Percentiles rank a stretch among this genome's conserved stretches.
Evolutionary conservation across 2,888 invertebrate genomes (phyloP).

Genomic region (Caenorhabditis imperialis): DNA sequence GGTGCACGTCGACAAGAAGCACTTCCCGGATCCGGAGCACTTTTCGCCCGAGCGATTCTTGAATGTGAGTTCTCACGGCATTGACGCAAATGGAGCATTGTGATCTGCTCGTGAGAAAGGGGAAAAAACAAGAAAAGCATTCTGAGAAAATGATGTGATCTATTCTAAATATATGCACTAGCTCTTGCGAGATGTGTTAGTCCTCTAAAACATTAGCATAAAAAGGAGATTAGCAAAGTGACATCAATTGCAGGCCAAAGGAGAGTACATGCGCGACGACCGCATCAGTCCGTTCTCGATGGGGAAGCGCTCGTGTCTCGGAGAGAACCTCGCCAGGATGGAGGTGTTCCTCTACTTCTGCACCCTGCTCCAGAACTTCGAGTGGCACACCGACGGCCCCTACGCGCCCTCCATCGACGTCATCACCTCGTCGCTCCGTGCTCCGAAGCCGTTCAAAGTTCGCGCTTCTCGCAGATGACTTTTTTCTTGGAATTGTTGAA

Average conservation of each 20-base stretch:
- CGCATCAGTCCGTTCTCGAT: conserved; percentile 60
- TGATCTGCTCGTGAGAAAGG: background rate
- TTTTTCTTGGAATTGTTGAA: conserved; percentile 10
- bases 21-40: conserved; percentile 51
- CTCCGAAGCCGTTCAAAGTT: conserved; percentile 53
- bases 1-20: conserved; percentile 57
- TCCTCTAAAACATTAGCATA: too few relatives aligned
- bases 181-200: too few relatives aligned
- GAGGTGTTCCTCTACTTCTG: conserved; percentile 62
- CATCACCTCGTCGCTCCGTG: conserved; percentile 56
- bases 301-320: conserved; percentile 57
- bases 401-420: conserved; percentile 50
- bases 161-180: too few relatives aligned
- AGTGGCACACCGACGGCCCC: conserved; percentile 44
- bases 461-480: conserved; percentile 38
- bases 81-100: background rate
- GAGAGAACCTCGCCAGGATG: conserved; percentile 59
- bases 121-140: too few relatives aligned
- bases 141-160: too few relatives aligned
- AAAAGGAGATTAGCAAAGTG: too few relatives aligned
- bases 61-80: conserved; percentile 43
- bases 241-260: conserved; percentile 33
- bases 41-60: conserved; percentile 54
- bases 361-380: conserved; percentile 58
- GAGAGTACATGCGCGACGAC: conserved; percentile 56